Percentiles rank a stretch among this genome's conserved stretches.
Evolutionary conservation across 35 echinoderm and acorn worm species (phyloP).

Genomic region (Apostichopus parvimensis): DNA sequence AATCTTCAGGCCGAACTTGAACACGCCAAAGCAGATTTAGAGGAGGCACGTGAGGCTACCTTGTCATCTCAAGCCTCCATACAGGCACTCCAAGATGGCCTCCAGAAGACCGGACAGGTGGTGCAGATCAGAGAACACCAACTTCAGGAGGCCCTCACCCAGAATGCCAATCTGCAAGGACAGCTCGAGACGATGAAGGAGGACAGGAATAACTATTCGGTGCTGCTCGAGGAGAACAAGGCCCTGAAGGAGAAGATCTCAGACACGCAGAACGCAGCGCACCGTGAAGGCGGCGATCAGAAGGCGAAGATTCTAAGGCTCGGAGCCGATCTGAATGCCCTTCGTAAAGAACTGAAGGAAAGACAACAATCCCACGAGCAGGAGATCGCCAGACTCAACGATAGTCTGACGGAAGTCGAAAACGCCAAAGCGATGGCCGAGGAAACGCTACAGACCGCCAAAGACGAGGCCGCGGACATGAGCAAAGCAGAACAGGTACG

Average conservation of each 20-base stretch:
- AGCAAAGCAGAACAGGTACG: slow-evolving; percentile 77
- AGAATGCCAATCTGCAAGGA: slow-evolving; percentile 91
- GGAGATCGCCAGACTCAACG: slow-evolving; percentile 39
- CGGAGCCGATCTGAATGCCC: slow-evolving; percentile 67
- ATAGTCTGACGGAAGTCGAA: slow-evolving; percentile 61
- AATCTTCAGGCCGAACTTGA: slow-evolving; percentile 62
- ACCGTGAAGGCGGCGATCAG: slow-evolving; percentile 83
- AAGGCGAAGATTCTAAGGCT: slow-evolving; percentile 72
- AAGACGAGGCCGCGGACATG: slow-evolving; percentile 44
- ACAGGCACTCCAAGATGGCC: slow-evolving; percentile 31
- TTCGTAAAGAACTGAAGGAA: slow-evolving; percentile 82
- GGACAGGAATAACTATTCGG: slow-evolving; percentile 67
- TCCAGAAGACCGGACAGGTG: slow-evolving; percentile 1
- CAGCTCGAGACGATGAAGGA: slow-evolving; percentile 90
- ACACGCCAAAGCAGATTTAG: slow-evolving; percentile 49
- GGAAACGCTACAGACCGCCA: slow-evolving; percentile 46
- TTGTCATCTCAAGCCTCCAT: slow-evolving; percentile 41
- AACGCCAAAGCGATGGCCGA: slow-evolving; percentile 73
- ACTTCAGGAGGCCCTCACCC: slow-evolving; percentile 69
- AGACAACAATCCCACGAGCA: slow-evolving; percentile 72
- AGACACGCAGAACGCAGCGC: slow-evolving; percentile 72
- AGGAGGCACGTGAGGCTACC: slow-evolving; percentile 37
- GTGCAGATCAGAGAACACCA: slow-evolving; percentile 55
- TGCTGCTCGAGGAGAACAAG: slow-evolving; percentile 83
- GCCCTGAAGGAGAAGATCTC: slow-evolving; percentile 71